These are phyloP conservation scores for Psittacula cyanocephala DNA, from an alignment of 2,113 vertebrate species.

Conservation along the genomic window DNA sequence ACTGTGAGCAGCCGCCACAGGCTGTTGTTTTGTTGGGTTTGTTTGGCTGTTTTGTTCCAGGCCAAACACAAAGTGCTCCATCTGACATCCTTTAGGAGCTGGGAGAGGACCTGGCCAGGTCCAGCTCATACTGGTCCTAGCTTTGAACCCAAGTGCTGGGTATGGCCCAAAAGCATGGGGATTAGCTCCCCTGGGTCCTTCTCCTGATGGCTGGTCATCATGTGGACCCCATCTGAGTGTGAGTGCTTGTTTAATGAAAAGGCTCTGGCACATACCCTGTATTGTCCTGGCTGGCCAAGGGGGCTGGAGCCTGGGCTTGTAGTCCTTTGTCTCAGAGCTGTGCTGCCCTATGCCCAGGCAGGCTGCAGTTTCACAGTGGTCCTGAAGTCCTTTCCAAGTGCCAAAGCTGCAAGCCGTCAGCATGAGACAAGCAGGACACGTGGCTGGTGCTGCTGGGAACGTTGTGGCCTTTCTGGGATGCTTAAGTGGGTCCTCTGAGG, in stretches of 20 bases:
- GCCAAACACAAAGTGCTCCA: accelerated
- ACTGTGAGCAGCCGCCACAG: not conserved
- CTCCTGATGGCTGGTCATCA: not conserved
- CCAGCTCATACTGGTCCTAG: not conserved
- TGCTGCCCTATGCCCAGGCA: not conserved
- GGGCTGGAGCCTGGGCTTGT: not conserved
- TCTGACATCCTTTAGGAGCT: not conserved
- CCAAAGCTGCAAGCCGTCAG: constrained; percentile 11
- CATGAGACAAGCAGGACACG: not conserved
- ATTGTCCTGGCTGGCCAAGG: not conserved
- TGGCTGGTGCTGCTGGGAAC: constrained; percentile 7
- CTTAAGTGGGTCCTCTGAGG: constrained; percentile 38
- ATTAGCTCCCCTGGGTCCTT: not conserved
- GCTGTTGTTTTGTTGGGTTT: not conserved
- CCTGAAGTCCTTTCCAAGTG: not conserved
- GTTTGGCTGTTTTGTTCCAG: not conserved
- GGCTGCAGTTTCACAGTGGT: not conserved
- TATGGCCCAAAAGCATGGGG: not conserved
- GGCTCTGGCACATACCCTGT: not conserved
- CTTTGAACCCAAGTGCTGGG: not conserved
- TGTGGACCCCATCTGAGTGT: accelerated
- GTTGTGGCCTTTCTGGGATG: not conserved
- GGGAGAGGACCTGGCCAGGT: not conserved
- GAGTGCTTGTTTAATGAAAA: not conserved
- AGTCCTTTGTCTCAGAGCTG: not conserved